A percentile compares a stretch with the other conserved stretches of the same genome.
Conservation (phyloP, 2,113 vertebrate genomes). For the Dicentrarchus labrax region DNA sequence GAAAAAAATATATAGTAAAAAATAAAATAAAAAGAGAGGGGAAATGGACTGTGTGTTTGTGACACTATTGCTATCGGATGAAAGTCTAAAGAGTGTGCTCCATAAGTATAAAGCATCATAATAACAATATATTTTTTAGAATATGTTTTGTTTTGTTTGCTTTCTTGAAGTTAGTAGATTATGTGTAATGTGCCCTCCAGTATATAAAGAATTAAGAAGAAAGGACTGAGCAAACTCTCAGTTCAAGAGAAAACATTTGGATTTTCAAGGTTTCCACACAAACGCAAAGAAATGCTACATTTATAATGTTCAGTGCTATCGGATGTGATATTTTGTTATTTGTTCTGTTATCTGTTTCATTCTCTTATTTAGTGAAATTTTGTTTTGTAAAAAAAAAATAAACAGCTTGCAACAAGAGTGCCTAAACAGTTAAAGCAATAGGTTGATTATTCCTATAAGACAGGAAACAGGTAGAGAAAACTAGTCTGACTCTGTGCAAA, state of each 20-base stretch:
- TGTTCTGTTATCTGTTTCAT: background rate
- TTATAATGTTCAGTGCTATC: background rate
- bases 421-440: background rate
- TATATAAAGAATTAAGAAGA: background rate
- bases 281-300: background rate
- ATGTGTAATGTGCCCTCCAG: background rate
- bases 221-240: background rate
- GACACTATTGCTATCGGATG: background rate
- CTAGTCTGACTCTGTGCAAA: background rate
- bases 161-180: constrained; percentile 1
- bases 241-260: background rate
- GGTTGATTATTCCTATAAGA: background rate
- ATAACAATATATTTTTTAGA: background rate
- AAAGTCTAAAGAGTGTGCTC: background rate
- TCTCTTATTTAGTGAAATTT: background rate
- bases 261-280: background rate
- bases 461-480: background rate
- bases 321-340: background rate
- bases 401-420: background rate
- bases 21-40: background rate
- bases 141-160: background rate
- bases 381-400: background rate
- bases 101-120: background rate
- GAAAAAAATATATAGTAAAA: background rate
- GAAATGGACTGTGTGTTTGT: background rate